Percentiles rank a stretch among this genome's conserved stretches.
phyloP scores from a whole-genome alignment of 2,797 vertebrate genomes.

The Gallirallus australis region DNA sequence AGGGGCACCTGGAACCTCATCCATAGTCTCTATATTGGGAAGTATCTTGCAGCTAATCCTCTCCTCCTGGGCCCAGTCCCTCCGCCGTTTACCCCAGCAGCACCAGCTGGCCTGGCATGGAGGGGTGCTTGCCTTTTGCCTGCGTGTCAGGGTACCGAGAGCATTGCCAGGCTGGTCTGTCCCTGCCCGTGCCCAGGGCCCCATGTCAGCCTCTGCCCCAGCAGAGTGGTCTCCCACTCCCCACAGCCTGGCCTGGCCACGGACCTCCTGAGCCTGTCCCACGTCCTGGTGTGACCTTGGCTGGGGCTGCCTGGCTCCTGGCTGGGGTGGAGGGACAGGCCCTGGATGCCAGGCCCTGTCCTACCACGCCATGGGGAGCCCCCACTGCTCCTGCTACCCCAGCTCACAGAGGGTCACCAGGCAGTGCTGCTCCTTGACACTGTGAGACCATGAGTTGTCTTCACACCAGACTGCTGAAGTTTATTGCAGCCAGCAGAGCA shows the following conservation, averaged over 20 bases:
- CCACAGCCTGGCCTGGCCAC: neutral
- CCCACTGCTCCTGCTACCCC: rapidly evolving
- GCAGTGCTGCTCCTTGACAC: neutral
- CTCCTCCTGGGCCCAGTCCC: neutral
- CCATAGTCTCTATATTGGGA: rapidly evolving
- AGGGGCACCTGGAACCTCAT: rapidly evolving
- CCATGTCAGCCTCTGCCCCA: rapidly evolving
- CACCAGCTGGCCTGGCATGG: neutral
- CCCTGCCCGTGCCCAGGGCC: neutral
- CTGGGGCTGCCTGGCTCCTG: neutral
- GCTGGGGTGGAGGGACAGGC: neutral
- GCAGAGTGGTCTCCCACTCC: neutral
- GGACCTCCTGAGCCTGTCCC: neutral
- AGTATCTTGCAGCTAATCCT: rapidly evolving
- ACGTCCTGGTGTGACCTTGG: rapidly evolving
- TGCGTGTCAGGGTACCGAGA: neutral
- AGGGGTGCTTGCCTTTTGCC: neutral
- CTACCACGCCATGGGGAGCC: neutral
- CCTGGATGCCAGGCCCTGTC: neutral
- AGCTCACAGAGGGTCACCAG: rapidly evolving
- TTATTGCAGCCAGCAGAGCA: neutral
- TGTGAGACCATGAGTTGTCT: neutral
- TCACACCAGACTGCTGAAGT: neutral
- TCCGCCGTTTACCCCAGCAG: rapidly evolving
- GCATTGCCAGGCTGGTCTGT: neutral